Conservation (phyloP, 2,797 vertebrate genomes). For the Cetoscarus ocellatus region DNA sequence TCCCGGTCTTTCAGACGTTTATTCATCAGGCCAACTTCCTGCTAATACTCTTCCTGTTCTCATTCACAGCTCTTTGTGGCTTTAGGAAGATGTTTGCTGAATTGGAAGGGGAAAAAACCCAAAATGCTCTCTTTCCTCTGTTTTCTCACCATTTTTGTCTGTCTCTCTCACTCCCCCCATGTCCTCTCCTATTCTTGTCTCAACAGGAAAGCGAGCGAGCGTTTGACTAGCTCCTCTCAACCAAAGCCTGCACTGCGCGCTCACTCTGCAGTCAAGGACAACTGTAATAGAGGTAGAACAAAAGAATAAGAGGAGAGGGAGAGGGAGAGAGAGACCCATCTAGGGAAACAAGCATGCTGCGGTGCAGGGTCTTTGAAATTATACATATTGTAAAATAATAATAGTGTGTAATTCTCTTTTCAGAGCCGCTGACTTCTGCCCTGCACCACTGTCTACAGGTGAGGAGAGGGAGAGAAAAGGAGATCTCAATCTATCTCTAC, state of each 20-base stretch:
- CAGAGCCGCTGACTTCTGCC: slow-evolving; percentile 49
- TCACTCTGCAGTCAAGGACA: slow-evolving; percentile 73
- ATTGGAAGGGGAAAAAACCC: slow-evolving; percentile 44
- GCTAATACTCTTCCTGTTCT: slow-evolving; percentile 50
- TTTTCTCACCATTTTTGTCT: slow-evolving; percentile 23
- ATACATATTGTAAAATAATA: slow-evolving; percentile 63
- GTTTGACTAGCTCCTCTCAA: slow-evolving; percentile 71
- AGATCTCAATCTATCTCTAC: slow-evolving; percentile 17
- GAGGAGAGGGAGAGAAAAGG: slow-evolving; percentile 24
- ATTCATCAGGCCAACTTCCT: slow-evolving; percentile 71
- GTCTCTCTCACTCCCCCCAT: slow-evolving; percentile 21
- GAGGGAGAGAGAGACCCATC: slow-evolving; percentile 26
- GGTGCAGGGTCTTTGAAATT: slow-evolving; percentile 66
- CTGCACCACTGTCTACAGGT: slow-evolving; percentile 59
- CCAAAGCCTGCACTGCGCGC: slow-evolving; percentile 62
- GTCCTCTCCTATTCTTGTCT: slow-evolving; percentile 64
- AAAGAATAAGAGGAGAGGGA: slow-evolving; percentile 65
- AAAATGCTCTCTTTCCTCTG: slow-evolving; percentile 19
- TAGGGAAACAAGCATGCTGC: slow-evolving; percentile 52
- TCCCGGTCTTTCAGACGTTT: slow-evolving; percentile 59
- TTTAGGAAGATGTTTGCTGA: slow-evolving; percentile 54
- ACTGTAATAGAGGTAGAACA: slow-evolving; percentile 80
- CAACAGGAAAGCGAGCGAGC: slow-evolving; percentile 61
- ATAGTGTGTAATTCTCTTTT: slow-evolving; percentile 64
- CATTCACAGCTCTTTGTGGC: slow-evolving; percentile 52